These are phyloP conservation scores for Okapia johnstoni DNA, from an alignment of 2,113 vertebrate genomes.

Conservation along the genomic window DNA sequence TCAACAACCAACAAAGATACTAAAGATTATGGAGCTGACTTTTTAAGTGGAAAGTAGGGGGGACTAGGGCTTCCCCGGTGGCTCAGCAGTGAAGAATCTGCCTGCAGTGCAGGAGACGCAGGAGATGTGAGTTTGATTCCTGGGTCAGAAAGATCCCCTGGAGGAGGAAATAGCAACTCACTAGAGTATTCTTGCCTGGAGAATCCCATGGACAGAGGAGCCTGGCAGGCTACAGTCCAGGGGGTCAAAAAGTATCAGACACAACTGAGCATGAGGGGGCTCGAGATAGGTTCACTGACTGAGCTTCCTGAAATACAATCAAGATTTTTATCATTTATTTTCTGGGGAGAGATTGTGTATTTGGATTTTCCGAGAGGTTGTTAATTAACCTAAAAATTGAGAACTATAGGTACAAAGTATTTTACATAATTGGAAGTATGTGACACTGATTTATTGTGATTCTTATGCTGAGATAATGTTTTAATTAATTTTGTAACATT, in stretches of 20 bases:
- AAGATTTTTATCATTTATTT: background rate
- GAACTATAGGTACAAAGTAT: background rate
- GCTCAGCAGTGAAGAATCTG: background rate
- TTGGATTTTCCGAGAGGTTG: background rate
- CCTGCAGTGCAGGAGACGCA: background rate
- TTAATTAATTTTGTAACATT: background rate
- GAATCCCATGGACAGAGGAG: background rate
- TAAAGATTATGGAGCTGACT: background rate
- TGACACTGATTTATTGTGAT: background rate
- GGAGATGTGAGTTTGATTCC: background rate
- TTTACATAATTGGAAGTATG: background rate
- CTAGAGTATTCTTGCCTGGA: background rate
- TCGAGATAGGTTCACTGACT: background rate
- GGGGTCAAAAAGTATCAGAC: background rate
- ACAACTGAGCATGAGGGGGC: background rate
- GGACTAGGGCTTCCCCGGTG: background rate
- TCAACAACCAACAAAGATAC: background rate
- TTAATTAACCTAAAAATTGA: background rate
- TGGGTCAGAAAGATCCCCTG: background rate
- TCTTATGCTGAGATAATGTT: background rate
- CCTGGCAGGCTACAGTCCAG: background rate
- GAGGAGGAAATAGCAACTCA: background rate
- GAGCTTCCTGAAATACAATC: background rate
- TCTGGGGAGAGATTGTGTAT: background rate
- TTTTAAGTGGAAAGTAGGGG: background rate